A percentile compares a stretch with the other conserved stretches of the same genome.
Conservation (phyloP, 2,113 vertebrate genomes). For the Hippocampus comes region DNA sequence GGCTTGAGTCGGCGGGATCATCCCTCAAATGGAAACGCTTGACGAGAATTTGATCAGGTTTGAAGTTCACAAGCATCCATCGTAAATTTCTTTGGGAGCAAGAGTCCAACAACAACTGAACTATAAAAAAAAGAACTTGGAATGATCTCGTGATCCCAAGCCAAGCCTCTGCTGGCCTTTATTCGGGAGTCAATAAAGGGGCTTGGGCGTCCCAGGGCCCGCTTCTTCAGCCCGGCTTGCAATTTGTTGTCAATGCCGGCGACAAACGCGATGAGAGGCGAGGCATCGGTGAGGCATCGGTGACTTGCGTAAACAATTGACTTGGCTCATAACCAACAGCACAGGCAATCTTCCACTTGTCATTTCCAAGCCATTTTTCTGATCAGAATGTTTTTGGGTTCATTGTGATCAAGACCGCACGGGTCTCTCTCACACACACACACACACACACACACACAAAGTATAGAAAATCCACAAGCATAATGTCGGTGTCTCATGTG, state of each 20-base stretch:
- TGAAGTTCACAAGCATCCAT: not conserved
- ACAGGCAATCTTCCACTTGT: no score
- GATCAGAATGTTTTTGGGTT: no score
- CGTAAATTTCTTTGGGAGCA: not conserved
- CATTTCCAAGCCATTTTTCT: no score
- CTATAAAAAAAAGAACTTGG: not conserved
- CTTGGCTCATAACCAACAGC: no score
- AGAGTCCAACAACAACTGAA: not conserved
- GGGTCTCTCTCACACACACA: slow-evolving; percentile 9
- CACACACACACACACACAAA: not conserved
- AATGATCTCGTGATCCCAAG: not conserved
- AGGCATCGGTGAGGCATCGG: no score
- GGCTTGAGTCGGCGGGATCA: not conserved
- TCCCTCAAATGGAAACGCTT: slow-evolving; percentile 31
- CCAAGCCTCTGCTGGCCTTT: not conserved
- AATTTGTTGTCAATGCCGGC: no score
- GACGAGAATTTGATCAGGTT: slow-evolving; percentile 18
- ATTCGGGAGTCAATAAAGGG: not conserved
- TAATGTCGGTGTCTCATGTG: not conserved
- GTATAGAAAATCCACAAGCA: not conserved
- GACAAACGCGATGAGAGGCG: no score
- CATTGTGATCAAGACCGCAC: no score
- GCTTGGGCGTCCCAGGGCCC: not conserved
- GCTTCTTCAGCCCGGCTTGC: slow-evolving; percentile 23
- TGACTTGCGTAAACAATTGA: no score